Evolutionary conservation across 30 jellyfish, hydroid and myxozoan genomes (phyloP).

Genomic region (Hydra vulgaris): DNA sequence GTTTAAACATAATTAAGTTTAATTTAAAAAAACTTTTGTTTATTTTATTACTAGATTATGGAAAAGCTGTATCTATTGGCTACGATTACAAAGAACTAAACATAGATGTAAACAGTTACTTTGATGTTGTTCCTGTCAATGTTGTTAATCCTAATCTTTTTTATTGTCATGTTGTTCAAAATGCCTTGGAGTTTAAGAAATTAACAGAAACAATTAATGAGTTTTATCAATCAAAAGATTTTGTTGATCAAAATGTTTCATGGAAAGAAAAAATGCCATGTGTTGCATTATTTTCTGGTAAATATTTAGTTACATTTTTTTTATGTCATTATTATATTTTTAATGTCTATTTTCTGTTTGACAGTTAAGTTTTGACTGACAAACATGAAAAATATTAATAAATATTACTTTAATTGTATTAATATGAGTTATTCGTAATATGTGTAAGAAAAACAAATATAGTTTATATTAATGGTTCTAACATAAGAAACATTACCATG

Average conservation of each 20-base stretch:
- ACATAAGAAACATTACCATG: no score
- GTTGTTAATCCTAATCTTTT: slow-evolving; percentile 49
- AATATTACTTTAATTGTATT: no score
- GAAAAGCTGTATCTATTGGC: slow-evolving; percentile 7
- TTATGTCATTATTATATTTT: neutral
- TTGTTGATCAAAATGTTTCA: slow-evolving; percentile 8
- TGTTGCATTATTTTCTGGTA: slow-evolving; percentile 69
- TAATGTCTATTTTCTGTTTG: neutral
- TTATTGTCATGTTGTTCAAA: slow-evolving; percentile 70
- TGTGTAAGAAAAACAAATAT: no score
- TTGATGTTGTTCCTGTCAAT: slow-evolving; percentile 65
- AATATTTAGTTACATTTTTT: neutral
- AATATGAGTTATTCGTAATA: no score
- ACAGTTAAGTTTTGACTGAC: no score
- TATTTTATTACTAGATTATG: neutral
- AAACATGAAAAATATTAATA: no score
- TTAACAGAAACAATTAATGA: slow-evolving; percentile 64
- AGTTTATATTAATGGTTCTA: no score
- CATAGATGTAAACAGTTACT: slow-evolving; percentile 23
- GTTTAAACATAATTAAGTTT: no score
- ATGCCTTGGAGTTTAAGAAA: slow-evolving; percentile 45
- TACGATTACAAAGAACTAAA: slow-evolving; percentile 25
- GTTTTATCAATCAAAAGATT: slow-evolving; percentile 21
- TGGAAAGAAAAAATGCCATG: slow-evolving; percentile 75
- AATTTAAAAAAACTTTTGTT: no score